phyloP scores from a whole-genome alignment of 2,113 vertebrate genomes.

The Hydropotes inermis region DNA sequence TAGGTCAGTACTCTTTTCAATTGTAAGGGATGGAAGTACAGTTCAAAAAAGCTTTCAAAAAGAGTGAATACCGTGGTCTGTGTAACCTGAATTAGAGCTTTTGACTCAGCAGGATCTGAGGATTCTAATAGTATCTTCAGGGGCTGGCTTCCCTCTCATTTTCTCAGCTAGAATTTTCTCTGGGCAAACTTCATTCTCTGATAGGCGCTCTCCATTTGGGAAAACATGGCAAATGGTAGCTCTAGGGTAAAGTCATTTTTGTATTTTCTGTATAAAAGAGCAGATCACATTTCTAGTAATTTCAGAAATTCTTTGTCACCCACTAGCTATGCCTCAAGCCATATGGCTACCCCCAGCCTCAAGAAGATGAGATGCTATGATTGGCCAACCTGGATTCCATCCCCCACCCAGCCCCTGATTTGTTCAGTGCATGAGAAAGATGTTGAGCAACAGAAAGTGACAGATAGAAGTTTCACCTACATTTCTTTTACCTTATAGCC shows the following conservation, averaged over 20 bases:
- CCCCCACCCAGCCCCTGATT: accelerated
- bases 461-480: not conserved
- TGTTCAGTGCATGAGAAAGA: not conserved
- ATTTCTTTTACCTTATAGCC: not conserved
- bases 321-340: not conserved
- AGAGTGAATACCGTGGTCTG: not conserved
- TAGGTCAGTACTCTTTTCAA: not conserved
- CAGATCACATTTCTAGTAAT: not conserved
- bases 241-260: not conserved
- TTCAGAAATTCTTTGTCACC: not conserved
- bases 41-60: not conserved
- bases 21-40: not conserved
- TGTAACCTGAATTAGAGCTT: not conserved
- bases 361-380: not conserved
- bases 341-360: not conserved
- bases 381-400: not conserved
- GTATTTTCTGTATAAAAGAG: not conserved
- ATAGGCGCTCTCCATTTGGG: not conserved
- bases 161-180: not conserved
- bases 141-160: not conserved
- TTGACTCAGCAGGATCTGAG: not conserved
- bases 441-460: not conserved
- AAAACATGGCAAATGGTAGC: not conserved
- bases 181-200: not conserved
- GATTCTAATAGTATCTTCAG: not conserved